Evolutionary conservation across 2,888 invertebrate genomes (phyloP), one percentile per base, ranked within the genome.

Genomic region (Andrena marginata): DNA sequence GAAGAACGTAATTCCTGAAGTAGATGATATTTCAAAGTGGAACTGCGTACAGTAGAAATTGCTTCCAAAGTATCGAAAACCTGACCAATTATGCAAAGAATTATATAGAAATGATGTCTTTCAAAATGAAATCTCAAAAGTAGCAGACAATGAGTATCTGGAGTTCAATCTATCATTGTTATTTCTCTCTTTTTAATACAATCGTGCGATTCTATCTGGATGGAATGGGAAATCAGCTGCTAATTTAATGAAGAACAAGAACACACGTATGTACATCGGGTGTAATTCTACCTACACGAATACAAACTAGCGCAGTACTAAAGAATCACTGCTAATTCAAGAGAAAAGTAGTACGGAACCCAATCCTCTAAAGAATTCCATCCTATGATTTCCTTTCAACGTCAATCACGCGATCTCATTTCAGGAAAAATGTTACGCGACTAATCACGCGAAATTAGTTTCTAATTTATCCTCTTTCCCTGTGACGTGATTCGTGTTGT

Each of bases 351-450:
- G 54, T 2, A 54, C 23, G 54, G 20, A 20, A 20, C 10, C 10
- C 1, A 8, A 20, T 4, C 23, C 26, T 26, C 10, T 56, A 26
- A 56, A 23, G 20, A 56, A 23, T 56, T 23, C 23, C 56, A 20
- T 23, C 56, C 54, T 1, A 56, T 10, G 23, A 56, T 26, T 23
- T 23, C 23, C 23, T 23, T 56, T 56, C 23, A 20, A 56, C 23
- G 10, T 51, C 51, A 51, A 51, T 51, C 51, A 56, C 26, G 56
- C 20, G 23, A 56, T 10, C 10, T 56, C 56, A 60, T 60, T 60
- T n/a, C 60, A 7, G 16, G 31, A 60, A 60, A 60, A 60, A 60
- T 33, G 31, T 31, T n/a, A 33, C 7, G 1, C 31, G 2, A 16
- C 31, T 60, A n/a, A 60, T 31, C 31, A 31, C 31, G n/a, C 31